Evolutionary conservation across 2,888 invertebrate genomes (phyloP).

Genomic region (Coelopa pilipes): DNA sequence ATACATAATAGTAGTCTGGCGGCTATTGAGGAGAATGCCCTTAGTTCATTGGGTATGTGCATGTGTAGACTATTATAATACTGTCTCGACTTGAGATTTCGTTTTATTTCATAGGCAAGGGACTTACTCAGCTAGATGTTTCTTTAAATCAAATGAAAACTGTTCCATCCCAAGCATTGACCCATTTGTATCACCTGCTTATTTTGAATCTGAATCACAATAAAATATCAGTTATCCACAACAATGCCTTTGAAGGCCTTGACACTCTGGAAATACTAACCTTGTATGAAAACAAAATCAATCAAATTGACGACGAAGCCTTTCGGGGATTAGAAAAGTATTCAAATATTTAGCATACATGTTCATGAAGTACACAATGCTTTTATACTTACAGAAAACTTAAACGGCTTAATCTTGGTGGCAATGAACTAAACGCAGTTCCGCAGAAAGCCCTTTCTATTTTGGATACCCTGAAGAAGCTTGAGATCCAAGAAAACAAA

Average conservation of each 20-base stretch:
- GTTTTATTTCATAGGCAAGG: constrained; percentile 73
- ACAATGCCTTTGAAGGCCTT: constrained; percentile 85
- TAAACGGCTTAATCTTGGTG: constrained; percentile 86
- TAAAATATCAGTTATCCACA: constrained; percentile 80
- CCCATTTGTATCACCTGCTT: constrained; percentile 82
- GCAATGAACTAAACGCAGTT: constrained; percentile 80
- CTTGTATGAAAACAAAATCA: constrained; percentile 86
- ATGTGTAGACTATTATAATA: neutral
- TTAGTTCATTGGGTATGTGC: constrained; percentile 84
- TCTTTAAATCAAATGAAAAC: constrained; percentile 84
- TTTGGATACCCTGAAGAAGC: constrained; percentile 82
- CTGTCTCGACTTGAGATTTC: neutral
- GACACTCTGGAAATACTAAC: constrained; percentile 88
- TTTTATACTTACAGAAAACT: constrained; percentile 72
- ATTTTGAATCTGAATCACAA: constrained; percentile 92
- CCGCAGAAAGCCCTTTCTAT: constrained; percentile 85
- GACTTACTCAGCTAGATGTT: constrained; percentile 87
- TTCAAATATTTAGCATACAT: neutral
- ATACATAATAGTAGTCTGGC: constrained; percentile 90
- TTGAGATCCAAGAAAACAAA: constrained; percentile 89
- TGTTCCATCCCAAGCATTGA: constrained; percentile 84
- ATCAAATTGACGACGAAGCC: constrained; percentile 81
- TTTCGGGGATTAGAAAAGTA: constrained; percentile 89
- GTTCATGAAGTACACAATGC: neutral
- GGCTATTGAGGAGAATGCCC: constrained; percentile 86